These are phyloP conservation scores for Pampus argenteus DNA, from an alignment of 2,797 vertebrate species.

Conservation along the genomic window DNA sequence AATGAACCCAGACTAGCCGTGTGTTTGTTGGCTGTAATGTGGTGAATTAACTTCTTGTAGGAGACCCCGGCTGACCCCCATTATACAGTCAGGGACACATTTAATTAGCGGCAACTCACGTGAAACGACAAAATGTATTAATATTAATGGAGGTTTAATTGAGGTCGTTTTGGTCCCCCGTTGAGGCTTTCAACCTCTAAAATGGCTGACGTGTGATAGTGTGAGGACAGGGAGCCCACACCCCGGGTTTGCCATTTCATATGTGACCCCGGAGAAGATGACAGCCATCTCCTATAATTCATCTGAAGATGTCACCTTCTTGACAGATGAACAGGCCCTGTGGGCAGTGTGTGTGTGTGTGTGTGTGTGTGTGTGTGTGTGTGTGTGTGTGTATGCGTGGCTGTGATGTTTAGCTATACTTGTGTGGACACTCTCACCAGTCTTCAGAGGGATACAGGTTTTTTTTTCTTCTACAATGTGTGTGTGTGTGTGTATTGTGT, in stretches of 20 bases:
- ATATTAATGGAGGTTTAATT: slow-evolving; percentile 85
- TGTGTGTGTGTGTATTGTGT: slow-evolving; percentile 20
- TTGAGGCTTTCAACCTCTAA: slow-evolving; percentile 80
- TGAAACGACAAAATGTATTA: slow-evolving; percentile 83
- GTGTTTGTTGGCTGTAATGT: slow-evolving; percentile 64
- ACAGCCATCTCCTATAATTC: slow-evolving; percentile 80
- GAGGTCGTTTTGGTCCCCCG: slow-evolving; percentile 79
- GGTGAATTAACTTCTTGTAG: slow-evolving; percentile 75
- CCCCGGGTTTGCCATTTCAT: slow-evolving; percentile 63
- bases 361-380: slow-evolving; percentile 16
- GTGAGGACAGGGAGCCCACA: slow-evolving; percentile 60
- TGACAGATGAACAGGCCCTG: slow-evolving; percentile 77
- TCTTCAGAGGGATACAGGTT: slow-evolving; percentile 3
- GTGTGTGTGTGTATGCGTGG: slow-evolving; percentile 17
- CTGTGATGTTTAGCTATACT: slow-evolving; percentile 32
- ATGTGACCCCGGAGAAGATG: slow-evolving; percentile 77
- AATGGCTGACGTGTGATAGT: slow-evolving; percentile 80
- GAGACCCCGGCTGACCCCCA: slow-evolving; percentile 75
- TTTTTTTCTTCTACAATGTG: slow-evolving; percentile 19
- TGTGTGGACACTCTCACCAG: slow-evolving; percentile 31
- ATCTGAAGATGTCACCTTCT: slow-evolving; percentile 78
- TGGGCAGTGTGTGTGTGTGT: slow-evolving; percentile 48
- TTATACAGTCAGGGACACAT: slow-evolving; percentile 80
- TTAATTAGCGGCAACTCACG: slow-evolving; percentile 83
- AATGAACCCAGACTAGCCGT: slow-evolving; percentile 19